Evolutionary conservation across 64 coral and sea anemone genomes (phyloP).

Genomic region (Actinia equina): DNA sequence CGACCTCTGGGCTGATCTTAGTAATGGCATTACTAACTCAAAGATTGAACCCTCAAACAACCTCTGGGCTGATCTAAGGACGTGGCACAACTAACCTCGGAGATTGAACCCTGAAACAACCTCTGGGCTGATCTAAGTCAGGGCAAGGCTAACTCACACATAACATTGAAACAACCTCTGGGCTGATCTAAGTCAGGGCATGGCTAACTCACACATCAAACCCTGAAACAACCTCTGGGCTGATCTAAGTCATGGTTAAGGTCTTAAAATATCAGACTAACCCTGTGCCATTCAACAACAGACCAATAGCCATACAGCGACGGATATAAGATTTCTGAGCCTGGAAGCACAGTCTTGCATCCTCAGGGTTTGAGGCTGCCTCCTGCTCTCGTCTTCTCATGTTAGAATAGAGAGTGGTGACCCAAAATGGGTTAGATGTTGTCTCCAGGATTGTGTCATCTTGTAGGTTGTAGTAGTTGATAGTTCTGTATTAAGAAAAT

Average conservation of each 20-base stretch:
- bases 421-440: slow-evolving; percentile 60
- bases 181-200: not conserved
- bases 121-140: no score
- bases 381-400: slow-evolving; percentile 40
- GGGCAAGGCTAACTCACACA: no score
- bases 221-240: not conserved
- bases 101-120: no score
- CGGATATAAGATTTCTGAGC: slow-evolving; percentile 32
- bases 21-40: no score
- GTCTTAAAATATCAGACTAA: not conserved
- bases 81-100: no score
- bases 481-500: slow-evolving; percentile 26
- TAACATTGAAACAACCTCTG: not conserved
- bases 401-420: slow-evolving; percentile 35
- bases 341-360: slow-evolving; percentile 15
- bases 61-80: no score
- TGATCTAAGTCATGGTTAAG: no score
- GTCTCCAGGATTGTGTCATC: slow-evolving; percentile 39
- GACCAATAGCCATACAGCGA: slow-evolving; percentile 46
- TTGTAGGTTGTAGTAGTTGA: slow-evolving; percentile 52
- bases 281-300: slow-evolving; percentile 47
- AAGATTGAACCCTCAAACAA: not conserved
- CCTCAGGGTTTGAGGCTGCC: slow-evolving; percentile 26
- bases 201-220: not conserved
- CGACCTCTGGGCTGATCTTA: no score